Evolutionary conservation across 2,113 vertebrate species (phyloP), one percentile per base, ranked within the genome.

Genomic region (Anseranas semipalmata): DNA sequence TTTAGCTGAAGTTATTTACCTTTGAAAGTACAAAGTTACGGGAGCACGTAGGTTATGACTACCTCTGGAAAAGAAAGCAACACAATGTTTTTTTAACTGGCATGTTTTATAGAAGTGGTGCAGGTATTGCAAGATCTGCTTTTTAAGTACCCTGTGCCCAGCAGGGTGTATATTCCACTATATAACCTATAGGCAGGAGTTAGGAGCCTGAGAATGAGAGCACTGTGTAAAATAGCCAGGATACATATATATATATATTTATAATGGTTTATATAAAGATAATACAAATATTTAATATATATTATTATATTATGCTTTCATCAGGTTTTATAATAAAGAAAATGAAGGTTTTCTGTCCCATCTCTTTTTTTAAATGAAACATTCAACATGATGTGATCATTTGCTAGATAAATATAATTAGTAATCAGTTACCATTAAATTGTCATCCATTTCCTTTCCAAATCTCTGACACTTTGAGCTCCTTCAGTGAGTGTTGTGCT

Each of bases 401-500:
- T 89, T 87, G 22, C 32, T 68, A 71, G 55, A 33, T 74, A 85
- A 94, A n/a, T 92, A 68, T 58, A 90, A 85, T 89, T 94, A 80
- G 9, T 71, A 33, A 91, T 95, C 77, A 89, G 33, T 93, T 91
- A 80, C 67, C 6, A 35, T 43, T 16, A 89, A 87, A 46, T 58
- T 83, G 55, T 81, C 55, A 78, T 67, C 30, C 37, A 15, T 87
- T 71, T n/a, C 32, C 14, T 90, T 92, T 80, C 71, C 62, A 83
- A 85, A 53, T 86, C 30, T 63, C 24, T 46, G 14, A 5, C 43
- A 83, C 46, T 83, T 91, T 60, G 62, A 50, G 39, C 68, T 87
- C 52, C 15, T 87, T 35, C 80, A 92, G 28, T 93, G 55, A 74
- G 1, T 15, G 9, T 74, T 2, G 0, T 80, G 59, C 70, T 87